Base-by-base conservation (phyloP, 2,888 invertebrate species). In the Xanthia icteritia region DNA sequence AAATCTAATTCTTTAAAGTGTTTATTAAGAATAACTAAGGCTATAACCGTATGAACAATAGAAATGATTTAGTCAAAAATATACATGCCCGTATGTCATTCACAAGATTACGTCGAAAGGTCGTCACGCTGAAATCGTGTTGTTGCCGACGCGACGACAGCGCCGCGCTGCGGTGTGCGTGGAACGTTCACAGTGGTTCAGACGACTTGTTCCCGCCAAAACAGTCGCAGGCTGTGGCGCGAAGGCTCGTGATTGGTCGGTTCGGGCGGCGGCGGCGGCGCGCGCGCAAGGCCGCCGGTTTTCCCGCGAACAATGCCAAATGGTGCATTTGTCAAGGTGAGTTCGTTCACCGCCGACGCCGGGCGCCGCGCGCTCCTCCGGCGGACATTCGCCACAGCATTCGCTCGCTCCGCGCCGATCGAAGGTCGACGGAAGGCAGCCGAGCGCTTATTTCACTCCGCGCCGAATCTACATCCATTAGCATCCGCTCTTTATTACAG, bases 311-410 rank as follows among this genome's bases (percentile, higher is more conserved):
- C 96, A 96, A 96, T 96, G 96, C 96, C 96, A 96, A 96, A 96
- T 96, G 96, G 96, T 96, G 96, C 96, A 96, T 96, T 96, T 96
- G 96, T 96, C 96, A 96, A 96, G 96, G 96, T 96, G 95, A 96
- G 96, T 96, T 96, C 96, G 96, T 96, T 96, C 96, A 96, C 96
- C 96, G 96, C 92, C 94, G 95, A 94, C 96, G 96, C 94, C 93
- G 92, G 93, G 93, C 92, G 90, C 93, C 89, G 91, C 89, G 87
- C 91, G 89, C 91, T 92, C 87, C 89, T 89, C 90, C 88, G 87
- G 83, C 92, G 92, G 91, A 91, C 92, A 92, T 92, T 94, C 92
- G 94, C 93, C 93, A 92, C 93, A 92, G 90, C 94, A 90, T 92
- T 94, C 92, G 93, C 91, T 90, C 92, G 91, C 90, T 89, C 86